Evolutionary conservation across 2,113 vertebrate genomes (phyloP).

Genomic region (Rhinoderma darwinii): DNA sequence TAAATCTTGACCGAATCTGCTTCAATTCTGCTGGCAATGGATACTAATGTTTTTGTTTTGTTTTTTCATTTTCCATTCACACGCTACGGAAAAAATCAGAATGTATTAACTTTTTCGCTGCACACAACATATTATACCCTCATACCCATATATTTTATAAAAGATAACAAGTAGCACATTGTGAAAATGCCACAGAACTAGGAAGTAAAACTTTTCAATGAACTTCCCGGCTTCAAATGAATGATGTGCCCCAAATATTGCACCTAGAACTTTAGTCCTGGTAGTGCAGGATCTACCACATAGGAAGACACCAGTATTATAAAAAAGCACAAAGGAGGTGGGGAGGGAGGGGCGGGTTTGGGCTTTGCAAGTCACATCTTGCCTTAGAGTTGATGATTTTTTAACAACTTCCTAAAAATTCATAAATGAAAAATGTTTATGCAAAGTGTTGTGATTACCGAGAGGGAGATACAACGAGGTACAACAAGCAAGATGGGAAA

Average conservation of each 20-base stretch:
- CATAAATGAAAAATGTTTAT: not conserved
- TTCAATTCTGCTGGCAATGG: not conserved
- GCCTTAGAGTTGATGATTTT: not conserved
- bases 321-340: too few species aligned
- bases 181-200: not conserved
- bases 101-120: not conserved
- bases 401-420: not conserved
- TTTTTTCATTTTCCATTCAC: not conserved
- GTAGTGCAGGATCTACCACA: too few species aligned
- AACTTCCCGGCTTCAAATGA: not conserved
- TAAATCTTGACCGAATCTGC: not conserved
- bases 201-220: not conserved
- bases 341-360: too few species aligned
- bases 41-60: not conserved
- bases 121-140: too few species aligned
- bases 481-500: not conserved
- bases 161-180: too few species aligned
- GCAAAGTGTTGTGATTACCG: not conserved
- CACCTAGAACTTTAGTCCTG: not conserved
- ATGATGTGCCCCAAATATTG: not conserved
- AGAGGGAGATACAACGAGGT: not conserved
- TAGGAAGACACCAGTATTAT: too few species aligned
- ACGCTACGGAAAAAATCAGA: not conserved
- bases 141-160: too few species aligned
- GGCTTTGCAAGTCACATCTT: too few species aligned